Evolutionary conservation across 2,888 invertebrate genomes (phyloP).

Genomic region (Barypeithes pellucidus): DNA sequence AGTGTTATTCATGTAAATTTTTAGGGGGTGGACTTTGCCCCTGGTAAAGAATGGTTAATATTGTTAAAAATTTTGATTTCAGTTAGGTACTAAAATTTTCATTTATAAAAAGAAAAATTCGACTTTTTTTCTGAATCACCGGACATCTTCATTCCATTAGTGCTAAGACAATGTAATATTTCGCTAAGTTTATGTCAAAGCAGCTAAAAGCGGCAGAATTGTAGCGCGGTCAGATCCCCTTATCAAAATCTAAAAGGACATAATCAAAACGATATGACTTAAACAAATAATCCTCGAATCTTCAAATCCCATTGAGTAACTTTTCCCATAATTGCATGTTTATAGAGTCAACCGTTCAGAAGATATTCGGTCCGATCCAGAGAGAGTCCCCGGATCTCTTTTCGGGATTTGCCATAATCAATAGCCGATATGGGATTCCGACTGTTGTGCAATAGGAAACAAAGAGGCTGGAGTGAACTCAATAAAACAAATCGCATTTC

Average conservation of each 20-base stretch:
- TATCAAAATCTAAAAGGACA: not conserved
- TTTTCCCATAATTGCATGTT: constrained; percentile 54
- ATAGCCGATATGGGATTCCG: constrained; percentile 68
- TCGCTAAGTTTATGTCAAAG: no score
- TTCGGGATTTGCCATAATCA: constrained; percentile 61
- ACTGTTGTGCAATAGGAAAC: constrained; percentile 69
- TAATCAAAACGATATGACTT: constrained; percentile 38
- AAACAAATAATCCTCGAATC: constrained; percentile 20
- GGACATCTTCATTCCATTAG: no score
- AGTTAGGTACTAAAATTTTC: no score
- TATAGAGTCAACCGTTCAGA: constrained; percentile 50
- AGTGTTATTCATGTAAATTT: no score
- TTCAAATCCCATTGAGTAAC: constrained; percentile 42
- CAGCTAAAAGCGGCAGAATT: no score
- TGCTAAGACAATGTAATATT: no score
- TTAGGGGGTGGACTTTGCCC: no score
- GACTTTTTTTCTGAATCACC: no score
- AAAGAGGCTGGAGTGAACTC: constrained; percentile 70
- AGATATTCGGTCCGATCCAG: constrained; percentile 31
- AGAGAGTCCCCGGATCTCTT: constrained; percentile 38
- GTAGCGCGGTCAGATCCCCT: no score
- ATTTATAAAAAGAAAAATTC: no score
- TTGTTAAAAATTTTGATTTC: no score
- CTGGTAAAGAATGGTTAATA: no score
- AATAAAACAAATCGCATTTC: constrained; percentile 70